phyloP scores from a whole-genome alignment of 2,797 vertebrate genomes.

The Hemitrygon akajei region DNA sequence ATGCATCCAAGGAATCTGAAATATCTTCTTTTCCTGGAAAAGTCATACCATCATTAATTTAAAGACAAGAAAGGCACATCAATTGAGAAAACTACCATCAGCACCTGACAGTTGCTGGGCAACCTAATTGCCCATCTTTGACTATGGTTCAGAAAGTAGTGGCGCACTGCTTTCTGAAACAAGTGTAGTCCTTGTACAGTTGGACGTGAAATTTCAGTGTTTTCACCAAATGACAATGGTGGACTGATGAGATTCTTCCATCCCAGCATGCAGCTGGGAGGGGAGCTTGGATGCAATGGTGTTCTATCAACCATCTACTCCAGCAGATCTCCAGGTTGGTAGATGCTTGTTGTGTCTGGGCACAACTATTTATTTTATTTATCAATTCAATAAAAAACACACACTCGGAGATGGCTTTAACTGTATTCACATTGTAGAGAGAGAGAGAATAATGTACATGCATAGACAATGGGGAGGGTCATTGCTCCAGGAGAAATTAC shows the following conservation, averaged over 20 bases:
- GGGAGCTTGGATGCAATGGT: neutral
- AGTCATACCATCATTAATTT: slow-evolving; percentile 42
- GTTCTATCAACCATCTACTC: neutral
- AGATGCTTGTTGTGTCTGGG: neutral
- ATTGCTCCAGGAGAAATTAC: no score
- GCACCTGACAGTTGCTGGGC: neutral
- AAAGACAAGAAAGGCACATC: slow-evolving; percentile 2
- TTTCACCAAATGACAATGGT: neutral
- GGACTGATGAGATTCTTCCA: no score
- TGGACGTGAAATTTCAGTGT: neutral
- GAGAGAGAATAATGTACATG: no score
- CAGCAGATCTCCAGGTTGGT: neutral
- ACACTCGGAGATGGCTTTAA: no score
- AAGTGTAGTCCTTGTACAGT: neutral
- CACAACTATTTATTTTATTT: no score
- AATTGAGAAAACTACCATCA: neutral
- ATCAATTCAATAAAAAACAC: no score
- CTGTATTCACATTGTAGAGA: no score
- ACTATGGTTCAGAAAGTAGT: neutral
- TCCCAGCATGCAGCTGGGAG: neutral
- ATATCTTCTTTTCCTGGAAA: slow-evolving; percentile 87
- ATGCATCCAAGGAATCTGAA: slow-evolving; percentile 99
- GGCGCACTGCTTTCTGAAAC: neutral
- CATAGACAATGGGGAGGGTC: no score
- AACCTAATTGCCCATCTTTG: neutral